A percentile compares a stretch with the other conserved stretches of the same genome.
Evolutionary conservation across 2,797 vertebrate species (phyloP).

Genomic region (Catharus ustulatus): DNA sequence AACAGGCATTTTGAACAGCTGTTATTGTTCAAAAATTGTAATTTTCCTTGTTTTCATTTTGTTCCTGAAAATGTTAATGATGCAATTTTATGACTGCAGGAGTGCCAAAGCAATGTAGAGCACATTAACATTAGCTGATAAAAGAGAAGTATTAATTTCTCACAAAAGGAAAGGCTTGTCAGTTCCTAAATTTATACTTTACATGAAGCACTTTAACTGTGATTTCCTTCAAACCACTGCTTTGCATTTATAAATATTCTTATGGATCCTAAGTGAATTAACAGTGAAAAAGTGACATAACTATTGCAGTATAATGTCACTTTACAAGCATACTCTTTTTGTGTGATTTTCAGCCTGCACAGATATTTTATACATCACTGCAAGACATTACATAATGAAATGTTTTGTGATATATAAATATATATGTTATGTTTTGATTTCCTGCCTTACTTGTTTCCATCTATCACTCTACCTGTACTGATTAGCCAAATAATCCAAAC

Average conservation of each 20-base stretch:
- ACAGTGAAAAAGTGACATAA: not conserved
- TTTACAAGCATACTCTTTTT: not conserved
- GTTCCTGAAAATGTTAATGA: conserved; percentile 33
- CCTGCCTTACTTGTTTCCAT: not conserved
- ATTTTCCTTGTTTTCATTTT: not conserved
- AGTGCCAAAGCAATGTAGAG: not conserved
- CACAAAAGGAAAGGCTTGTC: not conserved
- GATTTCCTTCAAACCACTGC: not conserved
- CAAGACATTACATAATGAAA: not conserved
- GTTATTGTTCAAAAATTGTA: conserved; percentile 7
- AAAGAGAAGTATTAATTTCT: conserved; percentile 16
- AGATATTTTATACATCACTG: not conserved
- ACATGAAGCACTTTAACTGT: not conserved
- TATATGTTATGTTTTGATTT: not conserved
- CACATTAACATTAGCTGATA: conserved; percentile 2
- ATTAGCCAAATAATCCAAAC: not conserved
- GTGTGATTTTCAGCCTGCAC: not conserved
- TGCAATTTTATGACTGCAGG: conserved; percentile 17
- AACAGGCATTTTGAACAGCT: not conserved
- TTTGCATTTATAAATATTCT: conserved; percentile 7
- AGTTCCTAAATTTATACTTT: not conserved
- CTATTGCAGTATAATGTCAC: not conserved
- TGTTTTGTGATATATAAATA: not conserved
- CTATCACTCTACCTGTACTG: not conserved
- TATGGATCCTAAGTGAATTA: not conserved